These are phyloP conservation scores for Ariolimax columbianus DNA, from an alignment of 2,888 invertebrate species.

Conservation along the genomic window DNA sequence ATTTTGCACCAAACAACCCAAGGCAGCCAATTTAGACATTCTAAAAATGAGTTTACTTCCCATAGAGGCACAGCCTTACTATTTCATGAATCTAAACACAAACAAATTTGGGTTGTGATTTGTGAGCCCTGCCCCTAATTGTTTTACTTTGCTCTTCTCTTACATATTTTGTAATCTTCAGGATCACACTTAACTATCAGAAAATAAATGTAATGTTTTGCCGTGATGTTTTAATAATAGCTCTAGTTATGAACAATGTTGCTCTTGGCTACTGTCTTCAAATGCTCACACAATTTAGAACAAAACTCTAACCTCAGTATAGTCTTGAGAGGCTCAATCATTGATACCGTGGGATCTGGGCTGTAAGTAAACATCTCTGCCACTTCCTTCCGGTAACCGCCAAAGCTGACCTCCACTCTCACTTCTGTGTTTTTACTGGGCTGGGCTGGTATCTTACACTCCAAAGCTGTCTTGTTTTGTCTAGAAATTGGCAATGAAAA, in stretches of 20 bases:
- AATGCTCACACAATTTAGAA: not conserved
- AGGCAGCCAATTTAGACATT: no score
- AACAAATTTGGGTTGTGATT: no score
- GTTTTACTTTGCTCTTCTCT: no score
- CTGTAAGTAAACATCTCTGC: slow-evolving; percentile 85
- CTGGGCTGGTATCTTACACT: slow-evolving; percentile 65
- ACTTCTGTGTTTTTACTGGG: slow-evolving; percentile 58
- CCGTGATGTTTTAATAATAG: no score
- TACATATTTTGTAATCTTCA: no score
- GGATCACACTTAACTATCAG: no score
- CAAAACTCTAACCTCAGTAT: slow-evolving; percentile 63
- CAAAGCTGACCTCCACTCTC: slow-evolving; percentile 70
- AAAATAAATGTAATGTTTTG: no score
- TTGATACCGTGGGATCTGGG: slow-evolving; percentile 91
- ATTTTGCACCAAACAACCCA: no score
- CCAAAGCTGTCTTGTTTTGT: slow-evolving; percentile 61
- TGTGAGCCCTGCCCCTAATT: no score
- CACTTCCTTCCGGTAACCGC: slow-evolving; percentile 64
- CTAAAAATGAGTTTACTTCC: no score
- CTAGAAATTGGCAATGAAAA: slow-evolving; percentile 52
- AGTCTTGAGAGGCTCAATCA: slow-evolving; percentile 86
- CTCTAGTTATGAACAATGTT: not conserved
- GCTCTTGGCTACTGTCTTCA: not conserved
- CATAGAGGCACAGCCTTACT: no score
- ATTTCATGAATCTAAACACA: no score